Base-by-base conservation (phyloP, 2,888 invertebrate species). In the Parnassius smintheus region DNA sequence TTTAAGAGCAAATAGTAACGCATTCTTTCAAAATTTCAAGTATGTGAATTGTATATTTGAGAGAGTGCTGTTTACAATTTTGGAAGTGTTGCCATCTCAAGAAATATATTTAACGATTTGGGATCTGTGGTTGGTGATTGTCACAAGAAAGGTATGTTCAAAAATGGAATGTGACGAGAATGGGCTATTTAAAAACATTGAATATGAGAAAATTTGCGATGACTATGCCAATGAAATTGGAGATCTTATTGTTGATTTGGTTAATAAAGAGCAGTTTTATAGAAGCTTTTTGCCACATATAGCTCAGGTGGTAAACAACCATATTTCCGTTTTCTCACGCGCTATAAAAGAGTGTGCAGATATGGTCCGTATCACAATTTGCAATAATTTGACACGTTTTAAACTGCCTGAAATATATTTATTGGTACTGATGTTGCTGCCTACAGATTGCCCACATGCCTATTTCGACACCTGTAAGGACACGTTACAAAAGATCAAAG, bases 51-150 rank as follows among this genome's bases (percentile, higher is more conserved):
- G 55, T 2, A 49, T 82, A 46, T 69, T 78, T 62, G 72, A 74
- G 46, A 59, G 50, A 10, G 63, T 81, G 46, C 46, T 77, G 10
- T 3, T 50, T 66, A 46, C 62, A 58, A 18, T 62, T 78, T 13
- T 63, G 62, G 48, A 68, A 65, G 12, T 54, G 52, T 22, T 66
- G 76, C 48, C 65, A 68, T 7, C 44, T 69, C 61, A 74, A 46
- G 70, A 76, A 55, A 71, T 71, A 18, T 81, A 80, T 62, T 64
- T 71, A 9, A 44, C 59, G n/a, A 18, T 72, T n/a, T 82, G 78
- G 82, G 64, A 72, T 11, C 65, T 81, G 50, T 60, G 67, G 42
- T 51, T 81, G 8, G 63, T 68, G 9, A 65, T 77, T 10, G 62
- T 72, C 13, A 61, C 59, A 8, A 70, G 73, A 58, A 72, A 71